Conservation (phyloP, 2,797 vertebrate genomes). For the Hydrophis major region DNA sequence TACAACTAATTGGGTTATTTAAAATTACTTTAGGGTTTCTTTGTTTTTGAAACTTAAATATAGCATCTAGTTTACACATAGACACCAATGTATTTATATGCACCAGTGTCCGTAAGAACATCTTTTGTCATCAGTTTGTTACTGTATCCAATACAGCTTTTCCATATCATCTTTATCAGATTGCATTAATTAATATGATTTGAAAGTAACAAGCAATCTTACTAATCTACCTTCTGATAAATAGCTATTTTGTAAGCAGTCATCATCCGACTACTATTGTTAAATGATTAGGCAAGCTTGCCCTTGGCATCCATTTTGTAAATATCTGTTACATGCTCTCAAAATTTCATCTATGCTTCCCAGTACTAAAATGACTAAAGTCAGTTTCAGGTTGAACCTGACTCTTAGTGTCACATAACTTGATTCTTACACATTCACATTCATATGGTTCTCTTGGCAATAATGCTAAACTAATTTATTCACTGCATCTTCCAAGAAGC, state of each 20-base stretch:
- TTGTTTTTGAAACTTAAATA: background rate
- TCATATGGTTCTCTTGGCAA: background rate
- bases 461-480: background rate
- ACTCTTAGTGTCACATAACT: background rate
- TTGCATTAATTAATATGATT: background rate
- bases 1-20: background rate
- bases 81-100: background rate
- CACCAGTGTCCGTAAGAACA: background rate
- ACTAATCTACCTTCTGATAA: background rate
- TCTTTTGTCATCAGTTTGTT: background rate
- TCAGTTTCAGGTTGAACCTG: background rate
- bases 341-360: background rate
- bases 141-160: background rate
- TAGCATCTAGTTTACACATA: background rate
- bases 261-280: background rate
- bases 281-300: background rate
- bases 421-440: background rate
- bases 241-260: background rate
- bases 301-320: background rate
- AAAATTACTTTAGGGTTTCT: background rate
- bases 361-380: background rate
- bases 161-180: background rate
- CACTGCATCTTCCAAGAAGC: background rate
- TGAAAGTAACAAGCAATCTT: background rate
- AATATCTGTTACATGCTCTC: background rate